These are phyloP conservation scores for Oncorhynchus nerka DNA, from an alignment of 2,113 vertebrate genomes.

Conservation along the genomic window DNA sequence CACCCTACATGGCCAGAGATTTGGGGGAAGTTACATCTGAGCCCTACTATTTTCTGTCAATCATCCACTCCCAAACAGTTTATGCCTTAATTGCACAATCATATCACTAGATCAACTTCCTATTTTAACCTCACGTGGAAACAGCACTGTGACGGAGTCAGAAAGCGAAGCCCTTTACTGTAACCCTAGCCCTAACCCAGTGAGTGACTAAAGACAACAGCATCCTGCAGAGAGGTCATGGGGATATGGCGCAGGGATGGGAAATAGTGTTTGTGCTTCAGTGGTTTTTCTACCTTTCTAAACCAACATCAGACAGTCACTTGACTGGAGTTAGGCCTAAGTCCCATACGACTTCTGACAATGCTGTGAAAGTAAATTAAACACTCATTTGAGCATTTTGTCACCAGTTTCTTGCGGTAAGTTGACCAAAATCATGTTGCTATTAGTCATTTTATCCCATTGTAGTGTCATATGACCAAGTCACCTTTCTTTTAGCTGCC, in stretches of 20 bases:
- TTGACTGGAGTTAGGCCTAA: neutral
- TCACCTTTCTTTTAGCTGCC: neutral
- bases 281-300: neutral
- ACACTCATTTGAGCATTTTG: neutral
- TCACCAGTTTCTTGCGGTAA: neutral
- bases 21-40: neutral
- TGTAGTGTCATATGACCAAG: neutral
- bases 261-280: slow-evolving; percentile 38
- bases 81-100: too few relatives aligned
- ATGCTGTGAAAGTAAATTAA: neutral
- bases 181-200: too few relatives aligned
- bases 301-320: neutral
- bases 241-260: slow-evolving; percentile 30
- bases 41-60: neutral
- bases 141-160: too few relatives aligned
- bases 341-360: too few relatives aligned
- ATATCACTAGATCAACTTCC: too few relatives aligned
- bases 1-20: too few relatives aligned
- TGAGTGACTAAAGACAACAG: neutral
- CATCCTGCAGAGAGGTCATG: slow-evolving; percentile 18
- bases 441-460: neutral
- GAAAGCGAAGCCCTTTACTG: too few relatives aligned
- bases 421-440: neutral
- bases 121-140: too few relatives aligned
- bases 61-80: neutral